These are phyloP conservation scores for Pseudopodoces humilis DNA, from an alignment of 2,113 vertebrate species.

Conservation along the genomic window DNA sequence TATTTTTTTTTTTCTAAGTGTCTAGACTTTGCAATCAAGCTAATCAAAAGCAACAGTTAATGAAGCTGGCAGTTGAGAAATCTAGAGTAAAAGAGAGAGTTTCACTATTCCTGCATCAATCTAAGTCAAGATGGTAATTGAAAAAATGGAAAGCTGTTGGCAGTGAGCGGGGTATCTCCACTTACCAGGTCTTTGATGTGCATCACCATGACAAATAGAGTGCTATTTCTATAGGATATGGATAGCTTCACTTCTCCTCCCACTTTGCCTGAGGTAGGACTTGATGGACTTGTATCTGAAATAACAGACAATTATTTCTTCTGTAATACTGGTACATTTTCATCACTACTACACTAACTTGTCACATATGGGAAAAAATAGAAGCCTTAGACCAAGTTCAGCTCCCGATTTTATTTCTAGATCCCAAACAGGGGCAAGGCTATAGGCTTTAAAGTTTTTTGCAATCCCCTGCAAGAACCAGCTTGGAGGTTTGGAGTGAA, in stretches of 20 bases:
- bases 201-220: conserved; percentile 99
- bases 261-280: conserved; percentile 87
- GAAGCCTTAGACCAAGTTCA: neutral
- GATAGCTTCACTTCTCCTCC: conserved; percentile 97
- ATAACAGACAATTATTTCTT: conserved; percentile 21
- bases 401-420: neutral
- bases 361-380: neutral
- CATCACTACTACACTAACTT: neutral
- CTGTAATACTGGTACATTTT: neutral
- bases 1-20: neutral
- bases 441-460: neutral
- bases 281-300: conserved; percentile 75
- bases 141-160: neutral
- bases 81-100: neutral
- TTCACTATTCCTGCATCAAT: neutral
- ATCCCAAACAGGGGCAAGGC: neutral
- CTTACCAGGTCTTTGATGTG: conserved; percentile 95
- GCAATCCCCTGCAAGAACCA: neutral
- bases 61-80: neutral
- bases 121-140: neutral
- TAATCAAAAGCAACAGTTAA: neutral
- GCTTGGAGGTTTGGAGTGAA: neutral
- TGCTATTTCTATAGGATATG: conserved; percentile 93
- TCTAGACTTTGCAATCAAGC: neutral
- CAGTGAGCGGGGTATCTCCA: neutral